A percentile compares a stretch with the other conserved stretches of the same genome.
These are phyloP conservation scores for Cryptoprocta ferox DNA, from an alignment of 2,797 vertebrate species.

Conservation along the genomic window DNA sequence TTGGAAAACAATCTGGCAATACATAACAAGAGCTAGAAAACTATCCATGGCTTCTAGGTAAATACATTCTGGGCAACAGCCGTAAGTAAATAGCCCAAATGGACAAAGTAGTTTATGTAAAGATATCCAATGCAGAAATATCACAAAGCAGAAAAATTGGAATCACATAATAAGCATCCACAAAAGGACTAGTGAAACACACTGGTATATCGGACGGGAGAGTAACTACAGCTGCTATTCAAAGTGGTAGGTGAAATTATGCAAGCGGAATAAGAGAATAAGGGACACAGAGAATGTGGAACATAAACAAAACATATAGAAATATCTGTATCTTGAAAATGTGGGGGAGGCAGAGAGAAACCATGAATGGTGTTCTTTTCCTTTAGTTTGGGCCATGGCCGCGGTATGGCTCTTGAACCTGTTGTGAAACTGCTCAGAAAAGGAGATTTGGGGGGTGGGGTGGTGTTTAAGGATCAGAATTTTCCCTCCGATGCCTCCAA, in stretches of 20 bases:
- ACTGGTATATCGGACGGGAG: neutral
- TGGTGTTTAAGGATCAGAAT: neutral
- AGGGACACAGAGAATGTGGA: neutral
- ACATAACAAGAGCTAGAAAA: neutral
- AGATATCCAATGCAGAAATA: conserved; percentile 13
- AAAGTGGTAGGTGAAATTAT: neutral
- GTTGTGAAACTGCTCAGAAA: neutral
- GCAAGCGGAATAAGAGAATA: neutral
- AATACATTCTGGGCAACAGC: neutral
- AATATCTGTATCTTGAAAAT: neutral
- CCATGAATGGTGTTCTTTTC: neutral
- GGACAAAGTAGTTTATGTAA: neutral
- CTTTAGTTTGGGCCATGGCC: neutral
- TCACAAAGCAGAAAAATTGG: neutral
- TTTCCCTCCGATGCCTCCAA: neutral
- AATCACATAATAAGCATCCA: neutral
- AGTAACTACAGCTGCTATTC: neutral
- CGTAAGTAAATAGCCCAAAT: neutral
- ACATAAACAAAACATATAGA: neutral
- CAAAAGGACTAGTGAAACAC: neutral
- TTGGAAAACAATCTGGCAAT: neutral
- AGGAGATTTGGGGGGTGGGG: neutral
- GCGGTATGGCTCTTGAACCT: neutral
- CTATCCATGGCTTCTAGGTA: neutral
- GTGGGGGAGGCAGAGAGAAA: neutral